phyloP scores from a whole-genome alignment of 2,797 vertebrate genomes.

The Peromyscus nudipes region DNA sequence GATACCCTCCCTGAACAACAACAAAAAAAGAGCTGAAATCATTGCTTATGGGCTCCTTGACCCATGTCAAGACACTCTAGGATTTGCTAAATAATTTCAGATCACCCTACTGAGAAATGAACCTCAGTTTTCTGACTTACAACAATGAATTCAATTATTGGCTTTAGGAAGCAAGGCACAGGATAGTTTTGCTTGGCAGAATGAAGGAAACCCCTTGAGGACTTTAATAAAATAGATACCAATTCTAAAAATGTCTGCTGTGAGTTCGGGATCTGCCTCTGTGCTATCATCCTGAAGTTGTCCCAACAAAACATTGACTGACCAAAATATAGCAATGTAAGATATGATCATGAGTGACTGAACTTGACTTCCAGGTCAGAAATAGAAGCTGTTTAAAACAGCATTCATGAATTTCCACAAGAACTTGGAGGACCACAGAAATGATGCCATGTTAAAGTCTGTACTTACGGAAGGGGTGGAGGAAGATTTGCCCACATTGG shows the following conservation, averaged over 20 bases:
- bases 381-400: neutral
- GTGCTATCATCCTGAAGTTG: neutral
- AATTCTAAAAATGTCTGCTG: neutral
- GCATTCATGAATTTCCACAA: neutral
- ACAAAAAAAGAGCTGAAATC: neutral
- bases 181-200: constrained; percentile 4
- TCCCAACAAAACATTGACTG: neutral
- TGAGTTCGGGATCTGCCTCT: neutral
- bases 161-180: neutral
- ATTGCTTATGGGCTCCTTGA: neutral
- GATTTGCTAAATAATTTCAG: neutral
- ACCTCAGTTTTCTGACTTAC: neutral
- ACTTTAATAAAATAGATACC: neutral
- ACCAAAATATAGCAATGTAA: neutral
- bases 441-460: neutral
- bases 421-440: neutral
- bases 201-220: neutral
- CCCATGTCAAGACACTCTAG: neutral
- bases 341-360: neutral
- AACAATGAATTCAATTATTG: neutral
- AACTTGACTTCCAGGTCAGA: neutral
- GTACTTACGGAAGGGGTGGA: neutral
- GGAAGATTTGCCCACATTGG: neutral
- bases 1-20: neutral
- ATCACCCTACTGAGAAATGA: neutral